Evolutionary conservation across 2,797 vertebrate species (phyloP), one percentile per base, ranked within the genome.

Genomic region (Sebastes oblongus): DNA sequence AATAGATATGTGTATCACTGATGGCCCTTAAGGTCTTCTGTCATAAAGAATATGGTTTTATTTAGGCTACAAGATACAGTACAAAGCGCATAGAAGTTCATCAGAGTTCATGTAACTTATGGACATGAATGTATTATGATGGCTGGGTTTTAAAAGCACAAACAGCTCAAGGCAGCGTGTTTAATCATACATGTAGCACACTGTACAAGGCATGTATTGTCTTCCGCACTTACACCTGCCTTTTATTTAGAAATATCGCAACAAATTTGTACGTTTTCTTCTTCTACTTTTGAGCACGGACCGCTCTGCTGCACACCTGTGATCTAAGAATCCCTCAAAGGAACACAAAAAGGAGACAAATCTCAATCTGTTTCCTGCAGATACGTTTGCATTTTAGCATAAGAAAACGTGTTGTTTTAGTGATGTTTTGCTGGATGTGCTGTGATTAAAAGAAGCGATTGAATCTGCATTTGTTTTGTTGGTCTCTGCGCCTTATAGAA

Each of bases 141-240:
- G 14, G 67, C 55, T 66, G 25, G 20, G 69, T 22, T 83, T 70
- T 12, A 61, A 58, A 73, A 66, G 66, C 62, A 39, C 32, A 55
- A 75, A 71, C 65, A 83, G 42, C 68, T 81, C 36, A 56, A 61
- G 46, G 75, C 39, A 3, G 61, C 1, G 3, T 64, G 76, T 58
- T 78, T 70, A 76, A 68, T 81, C 71, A 69, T 56, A 68, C 13
- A 72, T 70, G 73, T n/a, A 34, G 34, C 27, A 59, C 36, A 62
- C 7, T 22, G 60, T 25, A 42, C 16, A 66, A 46, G n/a, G 22
- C 24, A 42, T 20, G 22, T 16, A 18, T 24, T 25, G 32, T 27
- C n/a, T 46, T 52, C 8, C 46, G 55, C 70, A 9, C 66, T 60
- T 36, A 60, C 34, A 54, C 22, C 62, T 7, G 4, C 25, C 13